Base-by-base conservation (phyloP, 2,888 invertebrate genomes). In the Morpho helenor region DNA sequence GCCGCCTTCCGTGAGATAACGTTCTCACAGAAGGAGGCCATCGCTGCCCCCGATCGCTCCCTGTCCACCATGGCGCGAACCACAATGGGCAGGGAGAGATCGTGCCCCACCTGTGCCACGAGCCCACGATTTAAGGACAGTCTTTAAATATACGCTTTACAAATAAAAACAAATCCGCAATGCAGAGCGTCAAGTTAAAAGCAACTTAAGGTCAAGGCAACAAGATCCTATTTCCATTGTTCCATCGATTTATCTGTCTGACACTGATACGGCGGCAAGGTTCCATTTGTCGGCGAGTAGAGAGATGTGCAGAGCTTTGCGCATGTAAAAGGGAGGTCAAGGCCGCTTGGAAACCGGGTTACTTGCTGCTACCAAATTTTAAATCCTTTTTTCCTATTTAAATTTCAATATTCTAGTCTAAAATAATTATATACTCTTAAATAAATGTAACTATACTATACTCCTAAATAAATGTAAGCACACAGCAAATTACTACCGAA, bases 251-350 rank as follows among this genome's bases (percentile, higher is more conserved):
- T 47, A 60, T 54, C 57, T 54, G 55, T 42, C 57, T 58, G 45
- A 44, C 31, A 47, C 7, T 22, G 47, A 22, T 58, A 56, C 45
- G 49, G 49, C 53, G 57, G 61, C 58, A 64, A 66, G 59, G 62
- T 63, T 61, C 61, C 61, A 60, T 63, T 63, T 64, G 56, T 66
- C 60, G 59, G 44, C 43, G 39, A 55, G 43, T 52, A 53, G 55
- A 45, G 39, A 46, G 50, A 51, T 57, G 59, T 57, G 59, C 59
- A 59, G 54, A 59, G 61, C 61, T 58, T 57, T 61, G 63, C 59
- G 52, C 53, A 62, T 39, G 46, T 56, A 61, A 61, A 49, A 53
- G 55, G 46, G 51, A 58, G 70, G 73, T 68, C 71, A 73, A 71
- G 74, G 73, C 44, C 60, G 53, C 39, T 42, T 40, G 44, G 54